Conservation (phyloP, 1,140 invertebrate genomes). For the Pogonus chalceus region DNA sequence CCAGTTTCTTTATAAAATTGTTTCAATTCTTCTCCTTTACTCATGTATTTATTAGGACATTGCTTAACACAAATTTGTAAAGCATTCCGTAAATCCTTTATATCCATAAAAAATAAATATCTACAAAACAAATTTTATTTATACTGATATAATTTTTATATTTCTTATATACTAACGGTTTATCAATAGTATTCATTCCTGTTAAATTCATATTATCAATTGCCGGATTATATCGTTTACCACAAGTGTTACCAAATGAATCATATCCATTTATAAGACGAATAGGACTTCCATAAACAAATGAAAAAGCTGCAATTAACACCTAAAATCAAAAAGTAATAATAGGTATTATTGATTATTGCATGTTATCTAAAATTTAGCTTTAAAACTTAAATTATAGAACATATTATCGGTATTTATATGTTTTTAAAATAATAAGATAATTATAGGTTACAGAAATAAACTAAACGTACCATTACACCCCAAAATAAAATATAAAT, state of each 20-base stretch:
- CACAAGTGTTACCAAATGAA: constrained; percentile 93
- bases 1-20: constrained; percentile 64
- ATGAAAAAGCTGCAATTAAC: constrained; percentile 76
- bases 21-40: constrained; percentile 54
- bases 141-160: constrained; percentile 6
- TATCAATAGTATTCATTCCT: constrained; percentile 69
- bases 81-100: constrained; percentile 61
- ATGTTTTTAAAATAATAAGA: constrained; percentile 1
- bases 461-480: constrained; percentile 63
- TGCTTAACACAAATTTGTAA: constrained; percentile 82
- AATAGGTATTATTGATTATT: constrained; percentile 24
- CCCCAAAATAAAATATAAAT: constrained; percentile 79
- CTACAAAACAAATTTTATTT: constrained; percentile 33
- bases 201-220: constrained; percentile 64
- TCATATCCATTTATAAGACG: constrained; percentile 87
- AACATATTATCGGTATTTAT: constrained; percentile 11
- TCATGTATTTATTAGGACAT: constrained; percentile 64
- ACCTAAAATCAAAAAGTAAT: constrained; percentile 45
- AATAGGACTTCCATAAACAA: constrained; percentile 80
- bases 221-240: constrained; percentile 64
- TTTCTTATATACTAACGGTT: constrained; percentile 42
- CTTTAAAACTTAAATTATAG: constrained; percentile 20
- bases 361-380: constrained; percentile 22
- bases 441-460: constrained; percentile 8
- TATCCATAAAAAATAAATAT: constrained; percentile 76